A percentile compares a stretch with the other conserved stretches of the same genome.
Conservation (phyloP, 2,113 vertebrate species). For the mouse (Mus musculus) region DNA sequence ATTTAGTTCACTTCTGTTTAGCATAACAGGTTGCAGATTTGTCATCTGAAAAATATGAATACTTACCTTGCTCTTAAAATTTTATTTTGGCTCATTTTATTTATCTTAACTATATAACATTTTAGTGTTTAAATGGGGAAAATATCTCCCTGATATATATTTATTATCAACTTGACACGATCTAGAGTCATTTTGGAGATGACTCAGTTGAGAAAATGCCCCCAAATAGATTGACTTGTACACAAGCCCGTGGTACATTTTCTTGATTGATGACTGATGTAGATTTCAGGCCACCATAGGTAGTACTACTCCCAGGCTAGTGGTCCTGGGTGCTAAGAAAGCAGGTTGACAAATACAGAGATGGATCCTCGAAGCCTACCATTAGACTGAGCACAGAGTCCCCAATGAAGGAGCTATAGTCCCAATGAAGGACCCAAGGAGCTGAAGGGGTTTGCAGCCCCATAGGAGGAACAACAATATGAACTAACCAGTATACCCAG, state of each 20-base stretch:
- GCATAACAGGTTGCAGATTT: background rate
- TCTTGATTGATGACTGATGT: background rate
- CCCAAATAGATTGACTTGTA: background rate
- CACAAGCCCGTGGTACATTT: background rate
- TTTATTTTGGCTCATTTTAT: background rate
- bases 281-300: background rate
- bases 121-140: constrained; percentile 27
- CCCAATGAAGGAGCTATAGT: no score
- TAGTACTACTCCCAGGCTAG: background rate
- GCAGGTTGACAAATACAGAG: background rate
- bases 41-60: constrained; percentile 38
- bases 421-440: no score
- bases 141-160: background rate
- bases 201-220: background rate
- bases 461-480: no score
- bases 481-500: no score
- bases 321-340: background rate
- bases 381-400: no score
- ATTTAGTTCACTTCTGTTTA: background rate
- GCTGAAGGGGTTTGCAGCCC: no score
- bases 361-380: no score
- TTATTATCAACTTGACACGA: background rate
- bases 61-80: background rate
- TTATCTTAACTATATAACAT: constrained; percentile 40
- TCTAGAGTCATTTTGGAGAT: background rate